These are phyloP conservation scores for Apodemia hepburni DNA, from an alignment of 2,888 invertebrate species.

Conservation along the genomic window DNA sequence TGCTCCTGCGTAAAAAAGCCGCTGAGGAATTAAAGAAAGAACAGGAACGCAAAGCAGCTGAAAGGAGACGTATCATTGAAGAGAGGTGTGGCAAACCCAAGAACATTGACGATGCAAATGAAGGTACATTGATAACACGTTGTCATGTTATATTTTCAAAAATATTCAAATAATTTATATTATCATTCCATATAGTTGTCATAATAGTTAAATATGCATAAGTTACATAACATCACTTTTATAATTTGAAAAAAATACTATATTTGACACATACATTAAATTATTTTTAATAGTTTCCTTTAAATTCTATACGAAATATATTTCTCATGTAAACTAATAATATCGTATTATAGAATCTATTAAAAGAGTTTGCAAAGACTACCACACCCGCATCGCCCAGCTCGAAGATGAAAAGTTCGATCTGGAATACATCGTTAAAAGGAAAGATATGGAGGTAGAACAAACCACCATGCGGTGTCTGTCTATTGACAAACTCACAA, in stretches of 20 bases:
- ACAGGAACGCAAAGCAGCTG: slow-evolving; percentile 98
- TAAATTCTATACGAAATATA: slow-evolving; percentile 36
- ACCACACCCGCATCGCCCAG: slow-evolving; percentile 92
- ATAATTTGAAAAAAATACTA: background rate
- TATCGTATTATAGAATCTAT: slow-evolving; percentile 85
- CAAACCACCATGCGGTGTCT: slow-evolving; percentile 52
- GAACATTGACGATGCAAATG: slow-evolving; percentile 94
- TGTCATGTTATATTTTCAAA: background rate
- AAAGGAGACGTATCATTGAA: slow-evolving; percentile 97
- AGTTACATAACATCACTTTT: background rate
- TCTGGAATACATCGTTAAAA: slow-evolving; percentile 98
- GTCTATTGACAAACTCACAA: slow-evolving; percentile 66
- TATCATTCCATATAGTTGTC: background rate
- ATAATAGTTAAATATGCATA: background rate
- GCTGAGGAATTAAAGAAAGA: slow-evolving; percentile 99
- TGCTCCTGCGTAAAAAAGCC: slow-evolving; percentile 99
- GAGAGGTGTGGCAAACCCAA: slow-evolving; percentile 96
- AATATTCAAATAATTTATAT: too few species aligned
- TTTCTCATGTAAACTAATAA: slow-evolving; percentile 48
- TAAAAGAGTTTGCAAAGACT: slow-evolving; percentile 88
- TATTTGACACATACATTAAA: slow-evolving; percentile 42
- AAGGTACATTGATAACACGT: slow-evolving; percentile 83
- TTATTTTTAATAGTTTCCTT: slow-evolving; percentile 34
- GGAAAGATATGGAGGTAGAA: slow-evolving; percentile 98
- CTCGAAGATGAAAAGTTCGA: slow-evolving; percentile 98